A percentile compares a stretch with the other conserved stretches of the same genome.
These are phyloP conservation scores for Aphodius sticticus DNA, from an alignment of 2,888 invertebrate species.

Conservation along the genomic window DNA sequence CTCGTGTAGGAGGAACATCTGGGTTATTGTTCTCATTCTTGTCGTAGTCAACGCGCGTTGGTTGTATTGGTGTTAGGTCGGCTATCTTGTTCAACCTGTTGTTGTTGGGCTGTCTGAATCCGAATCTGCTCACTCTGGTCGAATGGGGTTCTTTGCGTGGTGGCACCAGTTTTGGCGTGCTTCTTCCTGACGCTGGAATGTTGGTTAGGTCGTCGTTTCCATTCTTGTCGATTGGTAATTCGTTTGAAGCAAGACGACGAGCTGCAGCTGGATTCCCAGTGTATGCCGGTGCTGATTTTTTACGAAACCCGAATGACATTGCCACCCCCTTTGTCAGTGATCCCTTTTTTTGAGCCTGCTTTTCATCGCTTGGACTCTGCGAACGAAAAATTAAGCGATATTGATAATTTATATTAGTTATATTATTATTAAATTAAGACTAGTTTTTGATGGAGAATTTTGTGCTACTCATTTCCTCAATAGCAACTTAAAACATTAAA, in stretches of 20 bases:
- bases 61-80: constrained; percentile 63
- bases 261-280: constrained; percentile 52
- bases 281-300: constrained; percentile 65
- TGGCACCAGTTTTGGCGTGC: constrained; percentile 70
- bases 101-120: constrained; percentile 73
- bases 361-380: constrained; percentile 71
- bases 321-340: constrained; percentile 74
- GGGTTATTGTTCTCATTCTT: constrained; percentile 41
- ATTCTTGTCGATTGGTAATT: constrained; percentile 56
- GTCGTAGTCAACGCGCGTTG: constrained; percentile 44
- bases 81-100: constrained; percentile 73
- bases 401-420: no score
- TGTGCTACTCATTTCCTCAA: no score
- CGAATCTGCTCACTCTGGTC: constrained; percentile 75
- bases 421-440: no score
- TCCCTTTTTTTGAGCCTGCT: constrained; percentile 66
- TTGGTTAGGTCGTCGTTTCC: constrained; percentile 51
- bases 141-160: constrained; percentile 73
- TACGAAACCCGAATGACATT: constrained; percentile 85
- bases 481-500: no score
- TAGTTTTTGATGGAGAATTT: no score
- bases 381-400: constrained; percentile 38
- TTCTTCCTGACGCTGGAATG: constrained; percentile 65
- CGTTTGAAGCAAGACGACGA: constrained; percentile 60
- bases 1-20: constrained; percentile 38